These are phyloP conservation scores for Manduca sexta DNA, from an alignment of 1,140 invertebrate species.

Conservation along the genomic window DNA sequence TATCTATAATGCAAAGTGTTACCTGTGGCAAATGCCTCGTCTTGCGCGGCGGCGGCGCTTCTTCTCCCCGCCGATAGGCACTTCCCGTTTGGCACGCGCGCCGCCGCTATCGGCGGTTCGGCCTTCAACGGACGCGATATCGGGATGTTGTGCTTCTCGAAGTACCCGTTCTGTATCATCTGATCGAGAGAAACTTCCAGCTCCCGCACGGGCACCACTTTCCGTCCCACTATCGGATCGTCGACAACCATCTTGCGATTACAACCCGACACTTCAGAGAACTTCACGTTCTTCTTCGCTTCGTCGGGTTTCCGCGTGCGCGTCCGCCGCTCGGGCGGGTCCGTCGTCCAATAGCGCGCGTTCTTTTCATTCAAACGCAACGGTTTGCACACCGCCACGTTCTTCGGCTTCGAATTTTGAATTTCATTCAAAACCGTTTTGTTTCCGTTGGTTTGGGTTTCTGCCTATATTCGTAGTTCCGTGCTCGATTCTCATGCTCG, in stretches of 20 bases:
- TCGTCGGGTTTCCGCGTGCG: conserved; percentile 46
- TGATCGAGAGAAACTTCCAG: conserved; percentile 68
- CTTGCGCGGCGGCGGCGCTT: conserved; percentile 33
- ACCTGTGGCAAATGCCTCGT: conserved; percentile 70
- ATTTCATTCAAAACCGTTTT: conserved; percentile 15
- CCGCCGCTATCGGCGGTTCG: conserved; percentile 26
- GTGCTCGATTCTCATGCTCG: conserved; percentile 31
- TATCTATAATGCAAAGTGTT: conserved; percentile 12
- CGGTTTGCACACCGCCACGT: conserved; percentile 60
- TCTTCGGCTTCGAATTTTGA: conserved; percentile 40
- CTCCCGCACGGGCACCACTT: conserved; percentile 62
- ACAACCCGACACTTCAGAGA: conserved; percentile 69
- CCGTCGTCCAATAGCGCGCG: conserved; percentile 60
- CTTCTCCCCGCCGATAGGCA: conserved; percentile 37
- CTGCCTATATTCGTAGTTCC: conserved; percentile 14
- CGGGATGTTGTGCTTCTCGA: conserved; percentile 67
- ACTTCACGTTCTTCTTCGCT: conserved; percentile 67
- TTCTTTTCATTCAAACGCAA: conserved; percentile 48
- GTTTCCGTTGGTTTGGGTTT: neutral
- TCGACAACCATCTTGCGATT: conserved; percentile 64
- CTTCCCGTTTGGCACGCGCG: conserved; percentile 51
- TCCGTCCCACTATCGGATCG: conserved; percentile 51
- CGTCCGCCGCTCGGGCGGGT: conserved; percentile 33
- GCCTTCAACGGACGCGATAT: conserved; percentile 34
- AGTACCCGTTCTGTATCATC: conserved; percentile 67